Conservation (phyloP, 1,140 invertebrate genomes). For the Sinonovacula constricta region DNA sequence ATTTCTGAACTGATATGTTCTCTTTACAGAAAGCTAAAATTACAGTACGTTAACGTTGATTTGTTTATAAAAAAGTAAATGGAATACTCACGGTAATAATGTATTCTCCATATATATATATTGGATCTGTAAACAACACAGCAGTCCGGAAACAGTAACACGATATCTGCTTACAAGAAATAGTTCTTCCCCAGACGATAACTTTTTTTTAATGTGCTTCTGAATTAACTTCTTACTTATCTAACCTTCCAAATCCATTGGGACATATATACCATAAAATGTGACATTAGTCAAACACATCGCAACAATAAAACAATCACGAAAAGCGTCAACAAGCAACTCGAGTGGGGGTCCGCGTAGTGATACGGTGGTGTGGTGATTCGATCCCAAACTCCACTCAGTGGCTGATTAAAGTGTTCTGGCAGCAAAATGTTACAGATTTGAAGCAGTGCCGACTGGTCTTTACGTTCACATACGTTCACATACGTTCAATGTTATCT, state of each 20-base stretch:
- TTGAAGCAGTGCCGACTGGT: too few species aligned
- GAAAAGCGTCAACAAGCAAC: slow-evolving; percentile 15
- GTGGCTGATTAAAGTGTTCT: too few species aligned
- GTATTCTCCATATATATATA: neutral
- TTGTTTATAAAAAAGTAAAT: too few species aligned
- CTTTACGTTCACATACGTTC: too few species aligned
- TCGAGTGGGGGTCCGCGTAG: slow-evolving; percentile 4
- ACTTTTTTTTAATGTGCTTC: neutral
- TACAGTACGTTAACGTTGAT: too few species aligned
- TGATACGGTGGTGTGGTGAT: too few species aligned
- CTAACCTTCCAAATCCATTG: neutral
- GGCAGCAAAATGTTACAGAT: too few species aligned
- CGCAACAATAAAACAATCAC: slow-evolving; percentile 9
- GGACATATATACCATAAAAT: neutral
- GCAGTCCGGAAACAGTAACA: neutral
- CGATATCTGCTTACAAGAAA: neutral
- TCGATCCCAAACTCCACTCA: too few species aligned
- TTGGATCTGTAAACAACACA: neutral
- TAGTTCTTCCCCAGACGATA: neutral
- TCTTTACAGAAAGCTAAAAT: too few species aligned
- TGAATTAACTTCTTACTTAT: neutral
- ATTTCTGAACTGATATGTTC: too few species aligned
- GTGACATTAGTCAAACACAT: neutral
- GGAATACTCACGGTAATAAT: too few species aligned
- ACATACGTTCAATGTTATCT: too few species aligned